Conservation (phyloP, 2,113 vertebrate genomes). For the Chauna torquata region DNA sequence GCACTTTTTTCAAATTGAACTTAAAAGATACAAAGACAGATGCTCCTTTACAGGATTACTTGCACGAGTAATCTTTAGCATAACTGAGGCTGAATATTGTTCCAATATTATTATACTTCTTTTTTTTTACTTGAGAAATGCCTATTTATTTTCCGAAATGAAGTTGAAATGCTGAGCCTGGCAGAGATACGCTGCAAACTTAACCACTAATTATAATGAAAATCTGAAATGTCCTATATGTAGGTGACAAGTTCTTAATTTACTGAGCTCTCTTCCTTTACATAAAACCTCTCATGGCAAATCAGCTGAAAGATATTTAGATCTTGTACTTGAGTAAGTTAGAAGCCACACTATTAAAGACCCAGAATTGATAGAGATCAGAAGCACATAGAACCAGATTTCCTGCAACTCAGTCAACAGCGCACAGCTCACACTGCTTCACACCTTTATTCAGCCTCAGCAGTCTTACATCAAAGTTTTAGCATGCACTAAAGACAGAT, state of each 20-base stretch:
- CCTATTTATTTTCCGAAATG: conserved; percentile 1
- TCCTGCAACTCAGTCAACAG: not conserved
- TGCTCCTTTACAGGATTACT: not conserved
- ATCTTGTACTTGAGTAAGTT: not conserved
- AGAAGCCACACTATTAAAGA: not conserved
- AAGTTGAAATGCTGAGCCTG: not conserved
- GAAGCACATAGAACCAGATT: not conserved
- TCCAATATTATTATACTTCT: not conserved
- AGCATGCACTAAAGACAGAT: not conserved
- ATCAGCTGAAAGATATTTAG: not conserved
- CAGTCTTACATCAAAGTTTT: not conserved
- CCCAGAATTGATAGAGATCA: not conserved
- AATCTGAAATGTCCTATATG: not conserved
- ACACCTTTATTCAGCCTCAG: not conserved
- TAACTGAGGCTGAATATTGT: not conserved
- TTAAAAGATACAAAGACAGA: not conserved
- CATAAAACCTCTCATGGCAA: not conserved
- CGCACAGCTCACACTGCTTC: not conserved
- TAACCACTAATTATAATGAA: not conserved
- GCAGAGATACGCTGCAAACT: not conserved
- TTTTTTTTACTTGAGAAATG: not conserved
- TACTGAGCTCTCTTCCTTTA: not conserved
- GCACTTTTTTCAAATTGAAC: not conserved
- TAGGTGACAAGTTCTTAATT: not conserved
- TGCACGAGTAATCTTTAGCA: not conserved